phyloP scores from a whole-genome alignment of 2,113 vertebrate genomes.

The Delphinapterus leucas region DNA sequence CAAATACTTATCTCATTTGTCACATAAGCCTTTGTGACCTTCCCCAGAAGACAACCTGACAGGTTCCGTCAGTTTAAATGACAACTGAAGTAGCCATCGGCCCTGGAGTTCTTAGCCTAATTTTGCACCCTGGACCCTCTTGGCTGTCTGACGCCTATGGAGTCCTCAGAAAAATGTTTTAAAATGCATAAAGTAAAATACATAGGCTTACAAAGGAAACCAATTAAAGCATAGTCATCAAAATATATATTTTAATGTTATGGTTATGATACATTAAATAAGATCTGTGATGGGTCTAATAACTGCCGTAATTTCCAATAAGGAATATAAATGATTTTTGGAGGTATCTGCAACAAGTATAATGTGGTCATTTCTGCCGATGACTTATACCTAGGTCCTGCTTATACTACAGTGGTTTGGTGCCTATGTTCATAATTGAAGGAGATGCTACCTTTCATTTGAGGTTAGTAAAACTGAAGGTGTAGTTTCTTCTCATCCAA shows the following conservation, averaged over 20 bases:
- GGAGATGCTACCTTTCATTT: background rate
- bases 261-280: background rate
- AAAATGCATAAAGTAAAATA: background rate
- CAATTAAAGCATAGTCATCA: background rate
- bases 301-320: background rate
- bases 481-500: background rate
- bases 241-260: background rate
- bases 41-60: background rate
- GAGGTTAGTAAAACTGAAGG: background rate
- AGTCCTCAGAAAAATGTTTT: background rate
- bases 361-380: background rate
- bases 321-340: background rate
- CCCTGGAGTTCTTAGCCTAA: background rate
- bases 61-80: background rate
- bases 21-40: background rate
- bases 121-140: background rate
- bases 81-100: background rate
- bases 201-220: background rate
- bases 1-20: background rate
- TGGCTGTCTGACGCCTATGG: background rate
- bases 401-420: background rate
- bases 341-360: background rate
- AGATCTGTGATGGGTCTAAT: background rate
- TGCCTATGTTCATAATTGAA: background rate
- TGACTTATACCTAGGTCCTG: background rate